A percentile compares a stretch with the other conserved stretches of the same genome.
These are phyloP conservation scores for Rhizoglyphus robini DNA, from an alignment of 1,140 invertebrate genomes.

Conservation along the genomic window DNA sequence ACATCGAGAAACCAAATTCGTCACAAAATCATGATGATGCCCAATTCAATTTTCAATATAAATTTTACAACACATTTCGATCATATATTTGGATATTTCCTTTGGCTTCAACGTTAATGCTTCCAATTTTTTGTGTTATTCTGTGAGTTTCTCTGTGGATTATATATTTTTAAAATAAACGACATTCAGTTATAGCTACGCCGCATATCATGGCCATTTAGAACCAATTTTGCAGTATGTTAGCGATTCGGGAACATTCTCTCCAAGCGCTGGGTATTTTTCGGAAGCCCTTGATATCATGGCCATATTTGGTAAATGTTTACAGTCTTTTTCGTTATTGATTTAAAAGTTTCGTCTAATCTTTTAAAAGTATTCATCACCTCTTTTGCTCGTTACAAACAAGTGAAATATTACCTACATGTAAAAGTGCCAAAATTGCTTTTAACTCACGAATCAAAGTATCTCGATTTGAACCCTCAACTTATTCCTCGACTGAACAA, in stretches of 20 bases:
- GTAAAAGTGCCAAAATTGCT: not conserved
- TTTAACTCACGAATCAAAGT: not conserved
- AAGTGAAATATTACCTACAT: not conserved
- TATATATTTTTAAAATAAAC: not conserved
- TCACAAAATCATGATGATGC: no score
- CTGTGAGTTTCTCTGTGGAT: not conserved
- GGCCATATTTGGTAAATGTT: not conserved
- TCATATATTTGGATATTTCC: not conserved
- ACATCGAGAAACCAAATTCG: no score
- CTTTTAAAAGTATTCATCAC: not conserved
- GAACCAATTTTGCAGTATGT: not conserved
- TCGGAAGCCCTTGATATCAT: not conserved
- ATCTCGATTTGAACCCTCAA: not conserved
- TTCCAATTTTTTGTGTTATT: not conserved
- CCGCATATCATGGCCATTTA: not conserved
- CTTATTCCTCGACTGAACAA: not conserved
- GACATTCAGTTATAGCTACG: constrained; percentile 1
- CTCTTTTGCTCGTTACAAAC: not conserved
- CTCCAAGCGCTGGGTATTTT: not conserved
- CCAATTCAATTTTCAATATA: not conserved
- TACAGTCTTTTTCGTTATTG: not conserved
- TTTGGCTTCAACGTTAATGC: not conserved
- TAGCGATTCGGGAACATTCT: not conserved
- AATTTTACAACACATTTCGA: not conserved
- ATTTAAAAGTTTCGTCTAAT: not conserved